Percentiles rank a stretch among this genome's conserved stretches.
Evolutionary conservation across 2,888 invertebrate species (phyloP).

Genomic region (Drosophila sordidapex): DNA sequence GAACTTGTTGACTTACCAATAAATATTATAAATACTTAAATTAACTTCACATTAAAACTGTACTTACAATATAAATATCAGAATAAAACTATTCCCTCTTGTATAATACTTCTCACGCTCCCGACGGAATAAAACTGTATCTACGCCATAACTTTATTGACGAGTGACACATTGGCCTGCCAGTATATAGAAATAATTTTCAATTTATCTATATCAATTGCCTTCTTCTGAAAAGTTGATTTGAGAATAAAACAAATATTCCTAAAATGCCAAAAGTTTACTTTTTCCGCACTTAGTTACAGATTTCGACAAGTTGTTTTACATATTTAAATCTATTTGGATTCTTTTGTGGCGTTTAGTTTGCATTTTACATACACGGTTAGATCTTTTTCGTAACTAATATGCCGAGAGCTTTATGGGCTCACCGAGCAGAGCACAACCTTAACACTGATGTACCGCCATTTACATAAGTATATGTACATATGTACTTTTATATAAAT

Average conservation of each 20-base stretch:
- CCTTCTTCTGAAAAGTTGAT: neutral
- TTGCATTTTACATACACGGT: neutral
- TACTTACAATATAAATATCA: neutral
- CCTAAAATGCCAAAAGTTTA: neutral
- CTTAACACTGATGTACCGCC: constrained; percentile 46
- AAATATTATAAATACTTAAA: neutral
- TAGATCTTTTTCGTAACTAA: neutral
- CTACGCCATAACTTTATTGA: neutral
- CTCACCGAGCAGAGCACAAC: neutral
- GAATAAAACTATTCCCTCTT: neutral
- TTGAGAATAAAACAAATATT: neutral
- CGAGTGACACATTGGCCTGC: neutral
- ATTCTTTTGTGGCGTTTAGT: neutral
- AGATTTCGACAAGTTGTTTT: neutral
- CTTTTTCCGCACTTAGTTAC: neutral
- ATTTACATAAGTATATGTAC: constrained; percentile 18
- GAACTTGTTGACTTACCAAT: neutral
- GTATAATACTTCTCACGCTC: neutral
- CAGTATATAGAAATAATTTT: neutral
- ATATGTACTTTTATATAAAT: constrained; percentile 9
- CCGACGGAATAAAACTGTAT: neutral
- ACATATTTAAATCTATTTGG: neutral
- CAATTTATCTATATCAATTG: neutral
- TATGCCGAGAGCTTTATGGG: neutral
- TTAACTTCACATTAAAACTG: neutral